Conservation (phyloP, 2,888 invertebrate genomes). For the Lasioglossum villosulum region DNA sequence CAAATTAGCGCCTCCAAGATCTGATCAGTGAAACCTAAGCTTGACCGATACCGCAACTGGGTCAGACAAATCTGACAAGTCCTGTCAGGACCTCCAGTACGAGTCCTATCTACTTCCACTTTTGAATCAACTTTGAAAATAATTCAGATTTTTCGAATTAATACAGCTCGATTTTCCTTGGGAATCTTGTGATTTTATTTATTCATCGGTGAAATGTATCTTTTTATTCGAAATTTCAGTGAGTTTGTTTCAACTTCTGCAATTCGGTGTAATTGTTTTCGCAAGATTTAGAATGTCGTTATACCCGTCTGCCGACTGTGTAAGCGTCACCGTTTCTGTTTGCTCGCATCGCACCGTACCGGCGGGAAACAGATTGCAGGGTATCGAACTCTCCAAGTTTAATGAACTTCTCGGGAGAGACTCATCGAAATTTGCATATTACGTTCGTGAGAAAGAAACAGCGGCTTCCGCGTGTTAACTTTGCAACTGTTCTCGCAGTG, state of each 20-base stretch:
- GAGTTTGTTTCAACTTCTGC: background rate
- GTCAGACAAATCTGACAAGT: background rate
- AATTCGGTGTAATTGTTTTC: background rate
- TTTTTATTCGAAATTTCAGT: background rate
- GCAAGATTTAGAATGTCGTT: background rate
- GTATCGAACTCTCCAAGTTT: slow-evolving; percentile 55
- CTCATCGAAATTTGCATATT: slow-evolving; percentile 39
- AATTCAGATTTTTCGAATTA: background rate
- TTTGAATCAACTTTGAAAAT: background rate
- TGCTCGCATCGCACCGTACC: background rate
- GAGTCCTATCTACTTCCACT: background rate
- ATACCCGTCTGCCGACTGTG: background rate
- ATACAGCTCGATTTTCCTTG: background rate
- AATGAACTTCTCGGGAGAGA: slow-evolving; percentile 42
- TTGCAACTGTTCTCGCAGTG: background rate
- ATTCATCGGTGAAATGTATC: too few relatives aligned
- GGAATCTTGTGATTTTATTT: background rate
- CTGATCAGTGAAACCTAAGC: background rate
- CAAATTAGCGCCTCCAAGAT: background rate
- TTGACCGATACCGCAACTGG: background rate
- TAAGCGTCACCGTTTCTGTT: background rate
- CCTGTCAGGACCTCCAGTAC: background rate
- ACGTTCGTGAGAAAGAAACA: slow-evolving; percentile 3
- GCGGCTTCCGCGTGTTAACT: background rate
- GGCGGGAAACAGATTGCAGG: slow-evolving; percentile 48